These are phyloP conservation scores for Xiphorhynchus elegans DNA, from an alignment of 2,113 vertebrate species.

Conservation along the genomic window DNA sequence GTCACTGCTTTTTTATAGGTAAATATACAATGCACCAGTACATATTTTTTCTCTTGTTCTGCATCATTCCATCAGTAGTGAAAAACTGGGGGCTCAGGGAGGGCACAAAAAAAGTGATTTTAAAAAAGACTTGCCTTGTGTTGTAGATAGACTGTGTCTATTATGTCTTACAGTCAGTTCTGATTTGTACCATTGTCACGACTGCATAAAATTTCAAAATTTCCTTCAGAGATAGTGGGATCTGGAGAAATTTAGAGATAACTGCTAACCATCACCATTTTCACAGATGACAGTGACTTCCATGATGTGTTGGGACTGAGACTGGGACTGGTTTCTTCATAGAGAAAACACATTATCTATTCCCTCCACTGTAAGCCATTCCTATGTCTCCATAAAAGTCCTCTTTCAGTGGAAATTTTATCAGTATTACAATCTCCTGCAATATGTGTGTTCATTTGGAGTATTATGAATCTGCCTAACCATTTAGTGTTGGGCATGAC, in stretches of 20 bases:
- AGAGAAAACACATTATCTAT: background rate
- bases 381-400: background rate
- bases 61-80: background rate
- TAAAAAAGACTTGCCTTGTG: background rate
- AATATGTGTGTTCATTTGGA: background rate
- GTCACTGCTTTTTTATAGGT: background rate
- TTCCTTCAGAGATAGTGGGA: background rate
- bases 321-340: background rate
- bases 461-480: background rate
- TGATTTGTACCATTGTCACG: background rate
- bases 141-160: background rate
- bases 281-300: background rate
- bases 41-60: background rate
- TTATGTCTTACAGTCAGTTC: background rate
- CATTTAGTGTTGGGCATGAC: background rate
- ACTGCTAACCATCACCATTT: background rate
- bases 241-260: slow-evolving; percentile 8
- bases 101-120: background rate
- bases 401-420: background rate
- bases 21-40: background rate
- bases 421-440: background rate
- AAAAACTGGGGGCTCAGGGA: background rate
- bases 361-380: background rate
- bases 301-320: background rate
- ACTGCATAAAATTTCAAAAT: background rate